Percentiles rank a stretch among this genome's conserved stretches.
Evolutionary conservation across 2,888 invertebrate species (phyloP).

Genomic region (Prosopocoilus inquinatus): DNA sequence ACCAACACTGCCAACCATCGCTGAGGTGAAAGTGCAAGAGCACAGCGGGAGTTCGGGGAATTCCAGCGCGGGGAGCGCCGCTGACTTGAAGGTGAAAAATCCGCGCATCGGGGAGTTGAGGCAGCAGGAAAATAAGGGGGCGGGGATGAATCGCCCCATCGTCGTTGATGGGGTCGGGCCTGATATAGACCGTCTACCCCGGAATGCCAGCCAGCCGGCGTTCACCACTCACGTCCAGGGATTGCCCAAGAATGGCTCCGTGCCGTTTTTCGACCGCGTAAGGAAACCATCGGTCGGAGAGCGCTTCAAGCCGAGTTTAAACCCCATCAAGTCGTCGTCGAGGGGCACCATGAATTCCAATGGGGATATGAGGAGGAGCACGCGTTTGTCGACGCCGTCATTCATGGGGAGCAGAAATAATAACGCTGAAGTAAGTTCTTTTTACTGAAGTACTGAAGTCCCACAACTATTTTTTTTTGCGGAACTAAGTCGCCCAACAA

Average conservation of each 20-base stretch:
- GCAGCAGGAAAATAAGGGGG: constrained; percentile 37
- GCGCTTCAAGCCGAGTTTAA: constrained; percentile 79
- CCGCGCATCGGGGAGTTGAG: constrained; percentile 50
- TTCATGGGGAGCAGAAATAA: constrained; percentile 60
- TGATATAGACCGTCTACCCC: constrained; percentile 53
- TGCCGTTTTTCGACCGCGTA: constrained; percentile 85
- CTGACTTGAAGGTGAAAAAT: constrained; percentile 42
- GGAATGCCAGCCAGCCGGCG: constrained; percentile 86
- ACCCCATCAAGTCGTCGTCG: constrained; percentile 76
- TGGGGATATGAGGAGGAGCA: constrained; percentile 67
- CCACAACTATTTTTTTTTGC: too few species aligned
- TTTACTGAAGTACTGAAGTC: too few species aligned
- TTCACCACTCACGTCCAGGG: constrained; percentile 73
- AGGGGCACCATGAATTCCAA: constrained; percentile 75
- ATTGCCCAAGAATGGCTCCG: constrained; percentile 83
- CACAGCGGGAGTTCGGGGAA: constrained; percentile 57
- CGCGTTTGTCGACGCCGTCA: constrained; percentile 47
- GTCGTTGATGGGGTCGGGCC: constrained; percentile 26
- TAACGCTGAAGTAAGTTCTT: constrained; percentile 57
- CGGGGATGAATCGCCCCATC: constrained; percentile 39
- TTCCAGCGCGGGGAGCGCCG: constrained; percentile 53
- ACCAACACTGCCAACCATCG: constrained; percentile 85
- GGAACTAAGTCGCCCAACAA: too few species aligned
- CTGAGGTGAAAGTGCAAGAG: constrained; percentile 74
- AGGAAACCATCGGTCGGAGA: constrained; percentile 82